Conservation (phyloP, 2,797 vertebrate genomes). For the Megalops cyprinoides region DNA sequence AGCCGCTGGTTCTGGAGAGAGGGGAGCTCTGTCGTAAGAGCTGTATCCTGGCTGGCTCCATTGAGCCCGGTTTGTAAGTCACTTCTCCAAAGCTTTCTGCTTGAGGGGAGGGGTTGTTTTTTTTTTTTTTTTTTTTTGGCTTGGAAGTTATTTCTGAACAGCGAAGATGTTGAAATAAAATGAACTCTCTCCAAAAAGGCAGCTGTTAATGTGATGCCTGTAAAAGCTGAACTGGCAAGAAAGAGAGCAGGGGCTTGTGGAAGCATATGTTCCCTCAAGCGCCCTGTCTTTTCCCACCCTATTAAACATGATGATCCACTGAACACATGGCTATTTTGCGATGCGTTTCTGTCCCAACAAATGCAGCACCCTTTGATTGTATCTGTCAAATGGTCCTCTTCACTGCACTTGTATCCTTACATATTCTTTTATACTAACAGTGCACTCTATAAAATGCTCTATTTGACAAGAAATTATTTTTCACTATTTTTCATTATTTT, state of each 20-base stretch:
- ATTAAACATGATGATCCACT: not conserved
- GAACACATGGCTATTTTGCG: not conserved
- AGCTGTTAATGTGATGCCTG: constrained; percentile 57
- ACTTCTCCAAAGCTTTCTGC: constrained; percentile 30
- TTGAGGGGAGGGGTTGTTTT: constrained; percentile 5
- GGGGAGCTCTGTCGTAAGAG: constrained; percentile 38
- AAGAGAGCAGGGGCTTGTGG: not conserved
- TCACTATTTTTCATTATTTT: too few relatives aligned
- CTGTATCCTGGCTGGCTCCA: constrained; percentile 51
- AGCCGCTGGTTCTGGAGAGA: constrained; percentile 32
- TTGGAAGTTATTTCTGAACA: constrained; percentile 48
- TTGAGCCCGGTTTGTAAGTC: constrained; percentile 45
- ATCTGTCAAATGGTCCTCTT: not conserved
- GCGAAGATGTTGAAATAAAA: constrained; percentile 54
- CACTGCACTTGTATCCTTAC: too few relatives aligned
- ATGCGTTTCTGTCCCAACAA: not conserved
- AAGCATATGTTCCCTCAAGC: not conserved
- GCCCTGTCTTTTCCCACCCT: not conserved
- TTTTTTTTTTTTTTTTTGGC: constrained; percentile 50
- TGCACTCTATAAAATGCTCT: not conserved
- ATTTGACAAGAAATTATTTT: too few relatives aligned
- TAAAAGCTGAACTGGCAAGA: constrained; percentile 29
- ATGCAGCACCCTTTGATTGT: not conserved
- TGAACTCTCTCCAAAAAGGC: constrained; percentile 50
- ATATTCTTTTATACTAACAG: too few relatives aligned